Evolutionary conservation across 2,888 invertebrate genomes (phyloP), one percentile per base, ranked within the genome.

Genomic region (Napeogenes sylphis): DNA sequence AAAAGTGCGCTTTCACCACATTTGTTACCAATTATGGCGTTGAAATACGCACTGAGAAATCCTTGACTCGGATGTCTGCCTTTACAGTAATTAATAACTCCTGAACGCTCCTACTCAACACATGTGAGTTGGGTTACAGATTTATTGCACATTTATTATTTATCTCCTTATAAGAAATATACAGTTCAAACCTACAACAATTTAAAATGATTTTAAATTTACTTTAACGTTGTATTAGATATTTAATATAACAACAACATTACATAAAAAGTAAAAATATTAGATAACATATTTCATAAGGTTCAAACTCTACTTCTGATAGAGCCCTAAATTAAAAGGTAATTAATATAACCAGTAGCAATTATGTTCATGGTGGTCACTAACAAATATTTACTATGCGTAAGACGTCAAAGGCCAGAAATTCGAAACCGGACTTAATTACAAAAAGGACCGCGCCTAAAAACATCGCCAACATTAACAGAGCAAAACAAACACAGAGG

Each of bases 21-120:
- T 87, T 87, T 87, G 87, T 85, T 87, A 73, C 85, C 82, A 87
- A 87, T 87, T 87, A 87, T 78, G 74, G 71, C 75, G 81, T 80
- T 86, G 87, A 87, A 83, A 84, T 85, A 84, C 77, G 77, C 79
- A 83, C 81, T 82, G 84, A 78, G 84, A 84, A 83, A 70, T 70
- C 70, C 70, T 73, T 71, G 73, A 70, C 73, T 79, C 82, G 80
- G 79, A 79, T 82, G 82, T 82, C 79, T 79, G 80, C 78, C 80
- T 78, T 80, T 75, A 68, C 71, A 56, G 75, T 83, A 81, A 86
- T 85, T 84, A 87, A 87, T 87, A 82, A 78, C 79, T 75, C 70
- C 79, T 78, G 79, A 79, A 81, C 75, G 75, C 69, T 71, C 74
- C 71, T 73, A 73, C 73, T 83, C 84, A 81, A 79, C 87, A 85